Conservation (phyloP, 2,888 invertebrate genomes). For the Congeria kusceri region DNA sequence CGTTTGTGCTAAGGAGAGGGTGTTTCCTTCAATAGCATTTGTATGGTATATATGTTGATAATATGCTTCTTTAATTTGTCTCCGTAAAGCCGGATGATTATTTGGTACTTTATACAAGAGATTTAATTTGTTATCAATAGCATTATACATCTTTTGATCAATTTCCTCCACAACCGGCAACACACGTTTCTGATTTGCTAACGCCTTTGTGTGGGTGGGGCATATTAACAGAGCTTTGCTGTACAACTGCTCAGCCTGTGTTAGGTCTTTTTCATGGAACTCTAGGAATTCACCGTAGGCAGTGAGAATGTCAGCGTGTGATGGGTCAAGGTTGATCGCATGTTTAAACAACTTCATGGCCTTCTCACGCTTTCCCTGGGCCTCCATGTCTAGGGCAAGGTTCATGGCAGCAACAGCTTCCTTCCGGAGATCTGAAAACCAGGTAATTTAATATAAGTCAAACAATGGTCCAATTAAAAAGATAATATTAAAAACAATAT, state of each 20-base stretch:
- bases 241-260: slow-evolving; percentile 96
- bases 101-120: slow-evolving; percentile 93
- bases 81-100: slow-evolving; percentile 91
- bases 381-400: slow-evolving; percentile 94
- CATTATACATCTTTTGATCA: slow-evolving; percentile 91
- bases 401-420: slow-evolving; percentile 95
- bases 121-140: slow-evolving; percentile 94
- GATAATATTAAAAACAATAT: no score
- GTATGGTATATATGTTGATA: slow-evolving; percentile 98
- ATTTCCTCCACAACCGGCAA: slow-evolving; percentile 94
- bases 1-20: slow-evolving; percentile 96
- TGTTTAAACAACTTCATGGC: slow-evolving; percentile 90
- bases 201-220: slow-evolving; percentile 89
- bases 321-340: slow-evolving; percentile 95
- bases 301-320: slow-evolving; percentile 95
- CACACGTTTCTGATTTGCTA: slow-evolving; percentile 92
- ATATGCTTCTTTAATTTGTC: slow-evolving; percentile 97
- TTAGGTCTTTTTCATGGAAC: slow-evolving; percentile 92
- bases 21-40: slow-evolving; percentile 98
- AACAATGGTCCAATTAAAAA: no score
- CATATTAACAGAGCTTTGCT: slow-evolving; percentile 92
- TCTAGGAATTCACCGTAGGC: slow-evolving; percentile 97
- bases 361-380: slow-evolving; percentile 93
- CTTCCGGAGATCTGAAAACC: slow-evolving; percentile 86
- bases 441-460: no score